Base-by-base conservation (phyloP, 2,797 vertebrate genomes). In the Rhincodon typus region DNA sequence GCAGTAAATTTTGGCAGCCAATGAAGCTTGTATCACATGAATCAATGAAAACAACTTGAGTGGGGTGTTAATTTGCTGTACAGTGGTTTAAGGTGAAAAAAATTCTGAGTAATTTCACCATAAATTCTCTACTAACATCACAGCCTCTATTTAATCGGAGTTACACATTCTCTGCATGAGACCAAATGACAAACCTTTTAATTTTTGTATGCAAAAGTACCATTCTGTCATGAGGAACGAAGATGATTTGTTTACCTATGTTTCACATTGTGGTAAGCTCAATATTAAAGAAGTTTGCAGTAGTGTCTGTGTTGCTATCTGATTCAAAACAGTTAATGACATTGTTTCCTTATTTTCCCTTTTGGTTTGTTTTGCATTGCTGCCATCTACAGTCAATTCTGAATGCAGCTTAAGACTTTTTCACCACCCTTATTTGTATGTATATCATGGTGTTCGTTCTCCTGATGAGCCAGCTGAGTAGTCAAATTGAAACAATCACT, bases 331-430 rank as follows among this genome's bases (percentile, higher is more conserved):
- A 88, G 23, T 88, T 57, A 50, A 25, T 84, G 79, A 19, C 25
- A 57, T 23, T 88, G 27, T 88, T 53, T 21, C 23, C 46, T 42
- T 42, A 25, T 86, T 86, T 46, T 86, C 17, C 42, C 38, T 42
- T 38, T 38, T n/a, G 27, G 30, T 90, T 90, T 62, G 10, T 13
- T 90, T 12, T 62, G 50, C 30, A 13, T 88, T 88, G 53, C 86
- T 88, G 86, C 86, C 25, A 88, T 53, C 86, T 53, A 88, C 86
- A 90, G 87, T 90, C 50, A 90, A 34, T 5, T 62, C 84, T 87
- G 27, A 87, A 86, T 86, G 82, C 82, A 86, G 21, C 10, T 23
- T 42, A 86, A 8, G 27, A 25, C 50, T 53, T 50, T 50, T 27
- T 87, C 84, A 87, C 25, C 25, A 87, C 30, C 74, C 10, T n/a